A percentile compares a stretch with the other conserved stretches of the same genome.
phyloP scores from a whole-genome alignment of 2,797 vertebrate species.

The Macroramphosus scolopax region DNA sequence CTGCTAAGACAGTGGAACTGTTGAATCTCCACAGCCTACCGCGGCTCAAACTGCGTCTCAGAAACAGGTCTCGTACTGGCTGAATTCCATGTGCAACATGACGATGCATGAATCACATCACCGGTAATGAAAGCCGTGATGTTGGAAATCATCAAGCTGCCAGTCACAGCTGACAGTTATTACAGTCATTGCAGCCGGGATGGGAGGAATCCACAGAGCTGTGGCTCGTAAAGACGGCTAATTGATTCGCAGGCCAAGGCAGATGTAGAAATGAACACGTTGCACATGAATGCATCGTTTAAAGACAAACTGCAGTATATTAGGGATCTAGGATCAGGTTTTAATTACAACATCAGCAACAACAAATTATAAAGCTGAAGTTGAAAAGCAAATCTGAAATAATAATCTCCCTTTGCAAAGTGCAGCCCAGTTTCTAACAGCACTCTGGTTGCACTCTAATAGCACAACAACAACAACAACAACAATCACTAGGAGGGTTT shows the following conservation, averaged over 20 bases:
- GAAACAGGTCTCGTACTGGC: conserved; percentile 34
- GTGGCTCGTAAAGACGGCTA: conserved; percentile 45
- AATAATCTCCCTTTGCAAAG: too few species aligned
- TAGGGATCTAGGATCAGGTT: too few species aligned
- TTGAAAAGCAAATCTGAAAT: too few species aligned
- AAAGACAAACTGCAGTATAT: too few species aligned
- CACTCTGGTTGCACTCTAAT: too few species aligned
- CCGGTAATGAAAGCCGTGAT: conserved; percentile 51
- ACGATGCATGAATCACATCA: conserved; percentile 50
- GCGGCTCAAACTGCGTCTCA: conserved; percentile 12
- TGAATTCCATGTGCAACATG: conserved; percentile 36
- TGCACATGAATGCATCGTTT: too few species aligned
- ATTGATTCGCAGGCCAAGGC: conserved; percentile 27
- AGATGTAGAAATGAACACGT: conserved; percentile 6
- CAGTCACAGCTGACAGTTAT: conserved; percentile 52
- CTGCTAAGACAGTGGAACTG: conserved; percentile 37
- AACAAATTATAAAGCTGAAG: too few species aligned
- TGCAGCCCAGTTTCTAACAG: too few species aligned
- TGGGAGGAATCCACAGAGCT: too few species aligned
- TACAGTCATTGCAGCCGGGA: conserved; percentile 37
- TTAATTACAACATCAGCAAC: too few species aligned
- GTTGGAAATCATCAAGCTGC: conserved; percentile 51
- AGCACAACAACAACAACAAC: too few species aligned
- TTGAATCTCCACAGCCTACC: conserved; percentile 20
- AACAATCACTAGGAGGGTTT: too few species aligned